Base-by-base conservation (phyloP, 2,888 invertebrate species). In the Caenorhabditis sp. region DNA sequence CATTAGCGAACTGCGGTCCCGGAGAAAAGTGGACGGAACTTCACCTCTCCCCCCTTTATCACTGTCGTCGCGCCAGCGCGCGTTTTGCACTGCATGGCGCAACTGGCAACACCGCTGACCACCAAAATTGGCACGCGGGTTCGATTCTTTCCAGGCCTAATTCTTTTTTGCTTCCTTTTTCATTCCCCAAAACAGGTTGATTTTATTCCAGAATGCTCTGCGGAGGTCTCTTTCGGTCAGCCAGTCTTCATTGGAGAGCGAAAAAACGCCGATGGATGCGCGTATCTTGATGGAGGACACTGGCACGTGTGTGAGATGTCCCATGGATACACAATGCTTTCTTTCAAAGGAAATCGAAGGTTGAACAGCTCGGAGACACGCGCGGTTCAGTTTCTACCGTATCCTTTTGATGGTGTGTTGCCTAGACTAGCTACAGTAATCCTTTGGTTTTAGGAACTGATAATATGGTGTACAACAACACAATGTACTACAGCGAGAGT, bases 251-350 rank as follows among this genome's bases (percentile, higher is more conserved):
- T 86, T 26, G 84, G 80, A 12, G 68, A 59, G n/a, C 77, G 86
- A 26, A 70, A 70, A 24, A 80, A 82, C 66, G 8, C 72, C 3
- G 80, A 79, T n/a, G 83, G 84, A 12, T 82, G 85, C 35, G 86
- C 85, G 0, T 81, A 81, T 44, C 24, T 81, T 26, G 85, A 85
- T 49, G 86, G 86, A 5, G 74, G 56, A 3, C 59, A 66, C 22
- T 86, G 88, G 88, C 83, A 82, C 59, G 63, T 86, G 10, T 85
- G 84, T n/a, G 85, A 87, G 47, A 70, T 80, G 59, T 82, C 85
- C 10, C 84, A 85, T 51, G 87, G 87, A 6, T 87, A 87, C 64
- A 87, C 81, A 31, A 75, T 87, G 41, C 82, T 86, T 1, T 69
- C 79, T 7, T 88, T 85, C 56, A 77, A 72, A 28, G 80, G 82